Evolutionary conservation across 2,113 vertebrate genomes (phyloP).

Genomic region (Gobio gobio): DNA sequence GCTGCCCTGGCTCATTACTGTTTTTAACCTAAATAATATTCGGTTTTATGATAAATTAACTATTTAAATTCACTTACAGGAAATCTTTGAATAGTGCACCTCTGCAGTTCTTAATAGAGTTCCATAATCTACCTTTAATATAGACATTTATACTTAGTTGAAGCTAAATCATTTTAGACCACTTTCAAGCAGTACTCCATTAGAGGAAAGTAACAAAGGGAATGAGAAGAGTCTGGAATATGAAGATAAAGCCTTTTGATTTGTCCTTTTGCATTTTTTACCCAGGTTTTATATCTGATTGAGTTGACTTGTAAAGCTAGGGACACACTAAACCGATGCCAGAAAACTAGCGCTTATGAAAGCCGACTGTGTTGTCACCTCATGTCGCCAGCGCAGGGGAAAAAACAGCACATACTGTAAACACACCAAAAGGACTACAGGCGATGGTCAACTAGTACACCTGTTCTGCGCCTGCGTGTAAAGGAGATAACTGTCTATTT

Average conservation of each 20-base stretch:
- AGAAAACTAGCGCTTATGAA: no score
- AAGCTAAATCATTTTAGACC: conserved; percentile 37
- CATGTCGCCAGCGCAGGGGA: no score
- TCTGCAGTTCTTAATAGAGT: conserved; percentile 14
- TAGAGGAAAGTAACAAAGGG: not conserved
- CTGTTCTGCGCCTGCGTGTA: no score
- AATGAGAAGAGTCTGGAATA: conserved; percentile 24
- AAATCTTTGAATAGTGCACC: conserved; percentile 37
- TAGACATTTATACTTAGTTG: not conserved
- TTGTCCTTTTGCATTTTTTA: not conserved
- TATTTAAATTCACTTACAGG: conserved; percentile 61
- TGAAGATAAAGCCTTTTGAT: conserved; percentile 30
- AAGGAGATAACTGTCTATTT: no score
- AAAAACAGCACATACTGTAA: no score
- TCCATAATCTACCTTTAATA: conserved; percentile 26
- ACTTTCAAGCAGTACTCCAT: conserved; percentile 28
- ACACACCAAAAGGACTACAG: no score
- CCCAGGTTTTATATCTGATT: no score
- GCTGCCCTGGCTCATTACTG: conserved; percentile 20
- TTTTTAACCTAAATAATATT: conserved; percentile 56
- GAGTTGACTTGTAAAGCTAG: no score
- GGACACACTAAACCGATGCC: no score
- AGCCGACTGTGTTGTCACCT: no score
- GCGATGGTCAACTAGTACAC: no score
- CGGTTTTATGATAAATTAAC: conserved; percentile 56